Conservation (phyloP, 1,140 invertebrate species). For the Odontomachus brunneus region DNA sequence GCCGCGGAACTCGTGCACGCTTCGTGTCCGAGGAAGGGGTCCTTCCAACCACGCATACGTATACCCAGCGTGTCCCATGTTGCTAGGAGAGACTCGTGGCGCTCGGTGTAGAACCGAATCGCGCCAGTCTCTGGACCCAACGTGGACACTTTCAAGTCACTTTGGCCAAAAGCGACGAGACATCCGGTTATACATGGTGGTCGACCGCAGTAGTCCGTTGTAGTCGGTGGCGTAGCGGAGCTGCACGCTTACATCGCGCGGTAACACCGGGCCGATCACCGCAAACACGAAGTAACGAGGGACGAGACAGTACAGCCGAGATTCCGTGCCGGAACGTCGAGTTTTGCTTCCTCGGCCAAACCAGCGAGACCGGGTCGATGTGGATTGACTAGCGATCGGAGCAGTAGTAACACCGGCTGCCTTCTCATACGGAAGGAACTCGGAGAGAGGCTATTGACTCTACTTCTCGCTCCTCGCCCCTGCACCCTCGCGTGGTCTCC, state of each 20-base stretch:
- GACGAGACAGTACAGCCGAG: no score
- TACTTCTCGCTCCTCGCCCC: not conserved
- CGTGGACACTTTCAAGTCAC: slow-evolving; percentile 61
- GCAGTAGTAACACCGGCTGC: no score
- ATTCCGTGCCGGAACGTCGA: no score
- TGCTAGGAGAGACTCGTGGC: slow-evolving; percentile 61
- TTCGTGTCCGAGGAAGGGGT: slow-evolving; percentile 56
- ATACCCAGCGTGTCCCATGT: slow-evolving; percentile 53
- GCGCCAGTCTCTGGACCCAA: slow-evolving; percentile 58
- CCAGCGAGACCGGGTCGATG: no score
- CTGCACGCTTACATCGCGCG: no score
- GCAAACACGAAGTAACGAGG: no score
- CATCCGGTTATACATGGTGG: slow-evolving; percentile 45
- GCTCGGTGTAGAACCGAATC: slow-evolving; percentile 65
- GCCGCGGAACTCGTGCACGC: slow-evolving; percentile 73
- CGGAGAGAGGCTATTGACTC: not conserved
- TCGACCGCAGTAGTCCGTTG: slow-evolving; percentile 8
- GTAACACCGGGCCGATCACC: no score
- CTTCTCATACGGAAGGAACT: no score
- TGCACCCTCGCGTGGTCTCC: not conserved
- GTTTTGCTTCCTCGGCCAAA: no score
- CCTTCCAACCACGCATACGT: slow-evolving; percentile 1
- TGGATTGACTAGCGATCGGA: no score
- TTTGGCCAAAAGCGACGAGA: slow-evolving; percentile 44
- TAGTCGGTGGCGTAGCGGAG: no score